Evolutionary conservation across 2,113 vertebrate species (phyloP), one percentile per base, ranked within the genome.

Genomic region (Podarcis raffonei): DNA sequence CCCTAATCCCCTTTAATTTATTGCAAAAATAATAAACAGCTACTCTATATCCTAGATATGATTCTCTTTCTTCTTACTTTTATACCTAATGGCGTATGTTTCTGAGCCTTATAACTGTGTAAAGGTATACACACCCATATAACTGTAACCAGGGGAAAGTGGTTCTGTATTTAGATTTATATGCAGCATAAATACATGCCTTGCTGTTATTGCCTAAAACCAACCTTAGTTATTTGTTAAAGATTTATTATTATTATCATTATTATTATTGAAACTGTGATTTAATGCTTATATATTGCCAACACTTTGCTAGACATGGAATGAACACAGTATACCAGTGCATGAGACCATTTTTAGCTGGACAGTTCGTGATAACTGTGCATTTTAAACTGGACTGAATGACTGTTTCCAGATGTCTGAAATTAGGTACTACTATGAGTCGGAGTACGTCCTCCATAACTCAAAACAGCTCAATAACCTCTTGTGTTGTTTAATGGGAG

Each of bases 401-500:
- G 81, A 92, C 90, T 82, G 83, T 91, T 92, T 91, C 87, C 91
- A 39, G 89, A 79, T 91, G 84, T 75, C 92, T 94, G 91, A 91
- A 95, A 95, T 95, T 76, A 94, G 90, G 92, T 91, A 62, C 89
- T 84, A 92, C 72, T 81, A 72, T 20, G 93, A 88, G 86, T 94
- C 90, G 93, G 89, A 96, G 84, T 88, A 92, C 92, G 74, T 66
- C 88, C 57, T 78, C 48, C 84, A 65, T 89, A 87, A 90, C 79
- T 95, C 89, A 83, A 87, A 95, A 94, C 69, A 94, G 92, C 85
- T 90, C 75, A 88, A 72, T 92, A 92, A 91, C 91, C 68, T 94
- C 85, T 65, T 77, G 68, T 94, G 92, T 87, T 84, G 89, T 91
- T 89, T 72, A 86, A 93, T 88, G 72, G 92, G 91, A 94, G 89